These are phyloP conservation scores for Bilobella aurantiaca DNA, from an alignment of 1,140 invertebrate species.

Conservation along the genomic window DNA sequence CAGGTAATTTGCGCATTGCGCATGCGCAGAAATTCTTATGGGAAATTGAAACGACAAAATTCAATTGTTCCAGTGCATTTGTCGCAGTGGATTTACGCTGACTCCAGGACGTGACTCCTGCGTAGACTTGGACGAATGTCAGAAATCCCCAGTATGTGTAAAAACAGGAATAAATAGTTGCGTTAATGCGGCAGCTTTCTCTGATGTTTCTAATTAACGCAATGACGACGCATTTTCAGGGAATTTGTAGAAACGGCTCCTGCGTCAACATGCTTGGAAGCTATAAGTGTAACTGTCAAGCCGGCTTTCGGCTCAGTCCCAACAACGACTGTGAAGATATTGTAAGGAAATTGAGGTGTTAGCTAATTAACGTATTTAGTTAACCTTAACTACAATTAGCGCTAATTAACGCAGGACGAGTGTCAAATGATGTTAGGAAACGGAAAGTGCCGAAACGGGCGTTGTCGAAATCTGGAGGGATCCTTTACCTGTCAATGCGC, in stretches of 20 bases:
- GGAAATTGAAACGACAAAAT: too few species aligned
- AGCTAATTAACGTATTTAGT: not conserved
- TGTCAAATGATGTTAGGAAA: conserved; percentile 66
- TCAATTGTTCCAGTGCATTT: conserved; percentile 58
- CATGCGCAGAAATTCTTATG: too few species aligned
- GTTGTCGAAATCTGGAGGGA: conserved; percentile 67
- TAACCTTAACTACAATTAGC: conserved; percentile 37
- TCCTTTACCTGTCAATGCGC: conserved; percentile 50
- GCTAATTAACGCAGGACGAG: conserved; percentile 65
- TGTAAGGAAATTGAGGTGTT: not conserved
- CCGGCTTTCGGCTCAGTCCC: conserved; percentile 41
- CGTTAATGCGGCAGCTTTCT: too few species aligned
- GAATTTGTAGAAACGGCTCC: conserved; percentile 63
- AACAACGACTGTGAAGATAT: conserved; percentile 70
- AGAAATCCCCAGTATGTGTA: conserved; percentile 40
- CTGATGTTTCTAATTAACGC: too few species aligned
- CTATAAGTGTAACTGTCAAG: conserved; percentile 53
- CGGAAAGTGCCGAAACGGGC: conserved; percentile 67
- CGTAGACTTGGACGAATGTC: conserved; percentile 67
- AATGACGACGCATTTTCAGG: not conserved
- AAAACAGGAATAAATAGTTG: conserved; percentile 35
- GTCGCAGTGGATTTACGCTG: conserved; percentile 48
- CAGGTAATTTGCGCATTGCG: too few species aligned
- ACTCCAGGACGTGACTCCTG: conserved; percentile 52
- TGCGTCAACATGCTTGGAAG: conserved; percentile 66